phyloP scores from a whole-genome alignment of 64 coral and sea anemone genomes.

The Dendronephthya gigantea region DNA sequence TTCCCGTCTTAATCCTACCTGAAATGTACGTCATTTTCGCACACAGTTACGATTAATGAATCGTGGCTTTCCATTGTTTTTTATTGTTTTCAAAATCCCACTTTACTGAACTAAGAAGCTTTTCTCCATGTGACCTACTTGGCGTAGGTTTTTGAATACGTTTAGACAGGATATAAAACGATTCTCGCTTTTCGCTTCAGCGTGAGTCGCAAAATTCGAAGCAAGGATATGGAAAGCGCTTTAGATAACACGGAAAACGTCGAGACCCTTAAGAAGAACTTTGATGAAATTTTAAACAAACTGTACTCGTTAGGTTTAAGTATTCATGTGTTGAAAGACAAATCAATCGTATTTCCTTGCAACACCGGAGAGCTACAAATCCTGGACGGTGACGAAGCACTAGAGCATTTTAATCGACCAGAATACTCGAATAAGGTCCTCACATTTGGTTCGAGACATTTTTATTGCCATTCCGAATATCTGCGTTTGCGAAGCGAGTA shows the following conservation, averaged over 20 bases:
- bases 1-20: no score
- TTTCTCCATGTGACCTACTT: neutral
- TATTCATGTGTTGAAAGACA: slow-evolving; percentile 77
- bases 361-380: slow-evolving; percentile 45
- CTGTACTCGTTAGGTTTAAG: slow-evolving; percentile 59
- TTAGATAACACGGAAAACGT: neutral
- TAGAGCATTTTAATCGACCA: slow-evolving; percentile 77
- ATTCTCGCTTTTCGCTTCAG: neutral
- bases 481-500: slow-evolving; percentile 71
- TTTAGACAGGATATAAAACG: neutral
- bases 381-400: slow-evolving; percentile 66
- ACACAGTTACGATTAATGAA: no score
- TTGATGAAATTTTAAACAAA: slow-evolving; percentile 10
- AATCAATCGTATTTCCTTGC: slow-evolving; percentile 49
- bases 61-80: no score
- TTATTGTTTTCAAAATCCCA: no score
- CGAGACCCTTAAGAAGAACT: neutral
- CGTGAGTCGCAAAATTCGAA: neutral
- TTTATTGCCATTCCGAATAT: slow-evolving; percentile 85
- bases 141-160: neutral
- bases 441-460: slow-evolving; percentile 51
- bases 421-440: slow-evolving; percentile 75
- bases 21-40: no score
- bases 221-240: neutral
- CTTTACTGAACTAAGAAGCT: neutral